Evolutionary conservation across 2,888 invertebrate genomes (phyloP).

Genomic region (Chydorus sphaericus): DNA sequence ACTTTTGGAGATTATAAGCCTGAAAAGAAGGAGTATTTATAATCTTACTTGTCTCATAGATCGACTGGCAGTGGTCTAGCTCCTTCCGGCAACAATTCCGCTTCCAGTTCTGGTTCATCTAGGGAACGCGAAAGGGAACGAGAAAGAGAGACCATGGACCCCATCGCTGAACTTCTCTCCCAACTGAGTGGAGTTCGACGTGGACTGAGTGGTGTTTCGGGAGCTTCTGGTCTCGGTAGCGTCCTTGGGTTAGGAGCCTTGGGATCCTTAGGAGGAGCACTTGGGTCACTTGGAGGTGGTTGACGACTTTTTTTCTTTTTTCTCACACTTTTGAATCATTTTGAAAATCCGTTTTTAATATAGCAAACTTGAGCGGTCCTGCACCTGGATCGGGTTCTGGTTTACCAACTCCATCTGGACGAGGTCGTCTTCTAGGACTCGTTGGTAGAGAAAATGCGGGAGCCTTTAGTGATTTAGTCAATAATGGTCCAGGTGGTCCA

Average conservation of each 20-base stretch:
- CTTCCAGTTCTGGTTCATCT: slow-evolving; percentile 5
- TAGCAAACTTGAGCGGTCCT: background rate
- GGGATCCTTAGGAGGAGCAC: slow-evolving; percentile 10
- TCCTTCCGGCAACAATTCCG: slow-evolving; percentile 13
- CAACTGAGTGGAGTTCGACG: slow-evolving; percentile 88
- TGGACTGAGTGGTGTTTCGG: slow-evolving; percentile 15
- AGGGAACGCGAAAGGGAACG: slow-evolving; percentile 29
- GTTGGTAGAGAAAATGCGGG: background rate
- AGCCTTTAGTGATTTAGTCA: slow-evolving; percentile 8
- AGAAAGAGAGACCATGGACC: slow-evolving; percentile 85
- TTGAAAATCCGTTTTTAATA: background rate
- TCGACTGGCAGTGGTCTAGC: background rate
- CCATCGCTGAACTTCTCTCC: slow-evolving; percentile 86
- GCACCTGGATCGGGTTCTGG: background rate
- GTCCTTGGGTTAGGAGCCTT: slow-evolving; percentile 7
- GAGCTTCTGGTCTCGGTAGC: slow-evolving; percentile 8
- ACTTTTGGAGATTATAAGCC: background rate
- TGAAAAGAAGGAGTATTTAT: background rate
- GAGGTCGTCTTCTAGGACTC: background rate
- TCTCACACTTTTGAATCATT: background rate
- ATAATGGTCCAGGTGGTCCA: slow-evolving; percentile 34
- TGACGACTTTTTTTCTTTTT: background rate
- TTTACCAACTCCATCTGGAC: background rate
- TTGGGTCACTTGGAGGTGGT: slow-evolving; percentile 7
- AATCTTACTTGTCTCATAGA: background rate